Evolutionary conservation across 2,888 invertebrate genomes (phyloP).

Genomic region (Mycogona germanica): DNA sequence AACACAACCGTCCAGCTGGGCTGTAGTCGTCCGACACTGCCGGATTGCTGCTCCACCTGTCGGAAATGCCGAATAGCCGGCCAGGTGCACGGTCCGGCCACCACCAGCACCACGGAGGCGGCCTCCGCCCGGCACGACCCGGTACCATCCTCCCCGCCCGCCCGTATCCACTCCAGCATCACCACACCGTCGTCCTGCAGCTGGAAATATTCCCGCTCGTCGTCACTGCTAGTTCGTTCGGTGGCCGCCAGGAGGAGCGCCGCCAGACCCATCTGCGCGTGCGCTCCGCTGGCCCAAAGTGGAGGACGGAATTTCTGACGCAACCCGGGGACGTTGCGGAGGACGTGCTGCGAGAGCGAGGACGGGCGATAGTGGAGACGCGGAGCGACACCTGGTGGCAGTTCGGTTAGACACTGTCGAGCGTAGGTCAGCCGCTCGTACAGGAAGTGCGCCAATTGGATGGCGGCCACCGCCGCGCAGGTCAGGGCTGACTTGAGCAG

Average conservation of each 20-base stretch:
- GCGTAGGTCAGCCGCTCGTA: no score
- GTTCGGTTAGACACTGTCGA: no score
- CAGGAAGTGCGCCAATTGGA: no score
- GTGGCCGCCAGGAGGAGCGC: slow-evolving; percentile 22
- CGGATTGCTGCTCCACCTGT: no score
- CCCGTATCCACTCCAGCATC: slow-evolving; percentile 32
- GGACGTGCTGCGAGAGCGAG: slow-evolving; percentile 27
- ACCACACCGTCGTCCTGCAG: slow-evolving; percentile 30
- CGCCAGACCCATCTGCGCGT: slow-evolving; percentile 29
- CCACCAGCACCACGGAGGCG: not conserved
- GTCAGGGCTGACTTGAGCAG: no score
- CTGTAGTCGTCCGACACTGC: no score
- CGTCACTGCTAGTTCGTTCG: slow-evolving; percentile 16
- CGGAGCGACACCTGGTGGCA: not conserved
- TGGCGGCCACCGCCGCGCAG: no score
- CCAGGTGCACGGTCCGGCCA: not conserved
- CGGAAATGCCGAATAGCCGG: slow-evolving; percentile 25
- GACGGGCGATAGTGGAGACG: slow-evolving; percentile 29
- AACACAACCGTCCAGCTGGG: slow-evolving; percentile 30
- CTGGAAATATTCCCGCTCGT: slow-evolving; percentile 28
- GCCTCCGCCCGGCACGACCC: no score
- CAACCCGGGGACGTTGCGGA: slow-evolving; percentile 27
- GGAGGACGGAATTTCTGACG: slow-evolving; percentile 26
- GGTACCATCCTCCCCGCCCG: no score
- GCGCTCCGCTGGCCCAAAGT: slow-evolving; percentile 26